Evolutionary conservation across 2,888 invertebrate genomes (phyloP).

Genomic region (Nematopogon swammerdamellus): DNA sequence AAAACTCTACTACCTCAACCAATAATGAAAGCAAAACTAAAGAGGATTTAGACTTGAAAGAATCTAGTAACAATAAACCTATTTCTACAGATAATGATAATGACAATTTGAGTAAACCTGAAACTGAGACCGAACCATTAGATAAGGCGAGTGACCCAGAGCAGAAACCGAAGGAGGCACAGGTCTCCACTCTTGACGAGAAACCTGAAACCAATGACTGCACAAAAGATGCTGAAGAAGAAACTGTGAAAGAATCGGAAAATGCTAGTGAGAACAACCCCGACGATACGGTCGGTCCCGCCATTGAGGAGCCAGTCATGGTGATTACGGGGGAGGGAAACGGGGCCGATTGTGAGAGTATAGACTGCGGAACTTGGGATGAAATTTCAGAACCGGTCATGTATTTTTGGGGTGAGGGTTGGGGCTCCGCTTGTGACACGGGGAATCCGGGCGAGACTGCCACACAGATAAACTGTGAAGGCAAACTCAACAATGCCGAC

Average conservation of each 20-base stretch:
- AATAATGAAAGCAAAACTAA: conserved; percentile 2
- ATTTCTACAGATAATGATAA: no score
- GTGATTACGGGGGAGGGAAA: conserved; percentile 66
- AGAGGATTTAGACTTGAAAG: conserved; percentile 13
- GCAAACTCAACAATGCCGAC: conserved; percentile 9
- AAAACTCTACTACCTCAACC: conserved; percentile 13
- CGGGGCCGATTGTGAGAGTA: conserved; percentile 62
- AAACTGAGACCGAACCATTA: conserved; percentile 13
- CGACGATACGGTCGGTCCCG: conserved; percentile 50
- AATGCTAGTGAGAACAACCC: conserved; percentile 13
- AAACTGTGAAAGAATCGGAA: conserved; percentile 11
- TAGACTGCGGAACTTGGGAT: conserved; percentile 54
- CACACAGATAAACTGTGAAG: conserved; percentile 21
- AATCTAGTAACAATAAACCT: conserved; percentile 11
- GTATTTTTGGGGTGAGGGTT: conserved; percentile 69
- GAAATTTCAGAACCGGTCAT: conserved; percentile 70
- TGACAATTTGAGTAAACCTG: conserved; percentile 11
- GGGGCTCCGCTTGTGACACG: conserved; percentile 68
- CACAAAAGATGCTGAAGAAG: conserved; percentile 7
- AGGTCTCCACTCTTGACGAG: conserved; percentile 10
- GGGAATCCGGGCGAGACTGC: conserved; percentile 59
- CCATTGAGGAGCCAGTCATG: conserved; percentile 72
- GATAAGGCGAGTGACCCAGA: conserved; percentile 5
- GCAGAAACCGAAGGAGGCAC: conserved; percentile 15
- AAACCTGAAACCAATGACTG: conserved; percentile 13